phyloP scores from a whole-genome alignment of 2,797 vertebrate species.

The Sciurus carolinensis region DNA sequence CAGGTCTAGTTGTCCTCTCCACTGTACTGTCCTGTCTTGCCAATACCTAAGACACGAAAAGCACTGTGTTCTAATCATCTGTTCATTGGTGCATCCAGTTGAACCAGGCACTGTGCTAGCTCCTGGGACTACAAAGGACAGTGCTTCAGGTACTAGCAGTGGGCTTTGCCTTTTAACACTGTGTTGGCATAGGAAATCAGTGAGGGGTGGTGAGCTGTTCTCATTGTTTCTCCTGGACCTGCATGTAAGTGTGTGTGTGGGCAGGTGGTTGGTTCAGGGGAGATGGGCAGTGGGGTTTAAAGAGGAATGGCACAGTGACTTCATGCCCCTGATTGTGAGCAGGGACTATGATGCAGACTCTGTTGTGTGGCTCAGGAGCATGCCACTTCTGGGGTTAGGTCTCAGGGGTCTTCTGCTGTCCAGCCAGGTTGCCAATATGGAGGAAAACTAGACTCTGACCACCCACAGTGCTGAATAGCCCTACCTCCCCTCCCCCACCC shows the following conservation, averaged over 20 bases:
- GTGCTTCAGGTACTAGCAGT: not conserved
- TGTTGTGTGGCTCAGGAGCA: accelerated
- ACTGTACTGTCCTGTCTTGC: accelerated
- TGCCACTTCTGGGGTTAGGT: not conserved
- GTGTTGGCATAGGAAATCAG: not conserved
- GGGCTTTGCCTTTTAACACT: not conserved
- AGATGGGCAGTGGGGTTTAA: not conserved
- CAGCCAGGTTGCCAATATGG: too few relatives aligned
- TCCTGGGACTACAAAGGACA: not conserved
- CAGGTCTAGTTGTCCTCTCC: not conserved
- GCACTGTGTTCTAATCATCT: too few relatives aligned
- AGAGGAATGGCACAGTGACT: not conserved
- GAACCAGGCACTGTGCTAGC: not conserved
- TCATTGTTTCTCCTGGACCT: not conserved
- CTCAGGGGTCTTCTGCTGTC: not conserved
- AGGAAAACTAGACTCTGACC: not conserved
- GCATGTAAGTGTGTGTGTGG: not conserved
- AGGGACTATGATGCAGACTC: not conserved
- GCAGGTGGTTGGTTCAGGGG: not conserved
- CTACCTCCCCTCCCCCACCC: accelerated
- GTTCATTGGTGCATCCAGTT: not conserved
- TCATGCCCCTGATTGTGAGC: not conserved
- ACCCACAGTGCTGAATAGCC: not conserved
- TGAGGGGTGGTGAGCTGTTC: not conserved
- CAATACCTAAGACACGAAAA: not conserved